Evolutionary conservation across 2,113 vertebrate genomes (phyloP).

Genomic region (Lontra canadensis): DNA sequence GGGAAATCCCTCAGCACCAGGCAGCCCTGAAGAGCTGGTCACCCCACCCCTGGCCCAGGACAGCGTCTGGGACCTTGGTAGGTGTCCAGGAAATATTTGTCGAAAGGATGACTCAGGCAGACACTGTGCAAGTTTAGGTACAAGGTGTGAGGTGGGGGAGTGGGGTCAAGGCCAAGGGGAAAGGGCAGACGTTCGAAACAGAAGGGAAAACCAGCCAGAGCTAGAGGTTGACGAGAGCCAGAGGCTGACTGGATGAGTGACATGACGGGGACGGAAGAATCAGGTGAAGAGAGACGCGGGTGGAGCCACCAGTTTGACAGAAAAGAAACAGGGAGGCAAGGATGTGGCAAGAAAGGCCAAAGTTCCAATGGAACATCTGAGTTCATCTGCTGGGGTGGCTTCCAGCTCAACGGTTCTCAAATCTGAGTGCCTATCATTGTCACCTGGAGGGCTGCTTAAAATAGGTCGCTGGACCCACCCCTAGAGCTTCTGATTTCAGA

Average conservation of each 20-base stretch:
- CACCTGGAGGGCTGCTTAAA: background rate
- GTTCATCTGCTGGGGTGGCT: background rate
- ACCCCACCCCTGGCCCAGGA: background rate
- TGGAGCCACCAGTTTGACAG: background rate
- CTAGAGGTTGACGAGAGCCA: background rate
- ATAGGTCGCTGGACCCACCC: background rate
- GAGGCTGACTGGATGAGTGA: background rate
- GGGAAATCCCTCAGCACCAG: background rate
- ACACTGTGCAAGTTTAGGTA: fast-evolving
- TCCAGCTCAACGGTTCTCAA: background rate
- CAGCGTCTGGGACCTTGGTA: too few relatives aligned
- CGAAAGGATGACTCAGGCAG: background rate
- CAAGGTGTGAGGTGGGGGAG: background rate
- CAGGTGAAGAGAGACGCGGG: too few relatives aligned
- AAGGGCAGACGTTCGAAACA: fast-evolving
- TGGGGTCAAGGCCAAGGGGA: background rate
- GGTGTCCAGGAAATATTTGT: background rate
- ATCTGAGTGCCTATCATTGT: background rate
- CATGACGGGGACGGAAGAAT: background rate
- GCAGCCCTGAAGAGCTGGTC: background rate
- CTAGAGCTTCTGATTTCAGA: background rate
- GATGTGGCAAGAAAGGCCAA: background rate
- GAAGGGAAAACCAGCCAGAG: background rate
- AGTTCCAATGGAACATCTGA: fast-evolving
- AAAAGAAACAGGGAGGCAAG: background rate